Evolutionary conservation across 2,888 invertebrate genomes (phyloP).

Genomic region (Oscheius sp.): DNA sequence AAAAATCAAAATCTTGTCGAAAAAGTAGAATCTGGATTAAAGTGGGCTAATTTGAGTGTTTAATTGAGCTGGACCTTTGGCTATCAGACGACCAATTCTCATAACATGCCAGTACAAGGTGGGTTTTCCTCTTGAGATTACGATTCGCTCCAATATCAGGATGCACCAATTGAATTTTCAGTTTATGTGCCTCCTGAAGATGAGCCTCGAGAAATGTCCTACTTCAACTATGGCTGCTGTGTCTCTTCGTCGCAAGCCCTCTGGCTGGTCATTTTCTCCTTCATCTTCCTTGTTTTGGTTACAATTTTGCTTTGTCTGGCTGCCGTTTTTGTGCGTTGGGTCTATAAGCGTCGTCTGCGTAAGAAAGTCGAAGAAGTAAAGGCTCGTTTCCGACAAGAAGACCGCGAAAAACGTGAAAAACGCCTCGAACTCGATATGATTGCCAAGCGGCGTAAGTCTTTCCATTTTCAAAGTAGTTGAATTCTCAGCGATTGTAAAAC

Average conservation of each 20-base stretch:
- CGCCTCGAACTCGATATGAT: neutral
- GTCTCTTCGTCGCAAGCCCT: conserved; percentile 8
- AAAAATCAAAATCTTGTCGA: too few species aligned
- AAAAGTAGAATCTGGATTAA: too few species aligned
- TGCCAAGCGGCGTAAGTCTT: conserved; percentile 12
- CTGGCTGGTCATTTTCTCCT: conserved; percentile 12
- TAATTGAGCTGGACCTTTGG: too few species aligned
- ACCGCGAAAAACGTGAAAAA: neutral
- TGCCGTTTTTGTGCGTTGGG: conserved; percentile 18
- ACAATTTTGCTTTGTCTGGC: neutral
- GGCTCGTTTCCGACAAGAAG: conserved; percentile 1
- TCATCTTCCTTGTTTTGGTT: neutral
- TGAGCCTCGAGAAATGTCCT: neutral
- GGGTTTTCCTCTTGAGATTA: too few species aligned
- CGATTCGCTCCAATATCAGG: too few species aligned
- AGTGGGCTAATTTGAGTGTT: too few species aligned
- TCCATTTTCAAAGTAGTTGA: too few species aligned
- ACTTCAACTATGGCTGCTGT: conserved; percentile 19
- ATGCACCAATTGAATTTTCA: too few species aligned
- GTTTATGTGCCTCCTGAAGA: conserved; percentile 1
- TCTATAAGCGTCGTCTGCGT: conserved; percentile 17
- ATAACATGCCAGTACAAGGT: too few species aligned
- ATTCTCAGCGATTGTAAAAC: too few species aligned
- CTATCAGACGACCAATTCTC: too few species aligned
- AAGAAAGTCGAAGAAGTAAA: conserved; percentile 17